Conservation (phyloP, 2,113 vertebrate genomes). For the Procavia capensis region DNA sequence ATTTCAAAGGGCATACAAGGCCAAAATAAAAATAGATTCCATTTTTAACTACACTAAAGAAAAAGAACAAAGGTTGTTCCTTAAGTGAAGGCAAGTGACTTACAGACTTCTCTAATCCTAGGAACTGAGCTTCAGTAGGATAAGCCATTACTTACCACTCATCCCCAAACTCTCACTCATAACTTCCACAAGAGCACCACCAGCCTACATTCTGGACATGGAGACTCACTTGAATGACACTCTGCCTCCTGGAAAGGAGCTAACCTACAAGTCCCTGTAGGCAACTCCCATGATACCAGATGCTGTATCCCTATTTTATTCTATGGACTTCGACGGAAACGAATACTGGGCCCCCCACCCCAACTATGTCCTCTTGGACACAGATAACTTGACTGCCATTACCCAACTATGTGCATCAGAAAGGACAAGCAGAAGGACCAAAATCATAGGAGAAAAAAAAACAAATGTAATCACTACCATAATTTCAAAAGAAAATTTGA, state of each 20-base stretch:
- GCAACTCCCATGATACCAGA: neutral
- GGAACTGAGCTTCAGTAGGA: neutral
- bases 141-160: neutral
- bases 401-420: neutral
- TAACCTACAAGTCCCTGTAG: neutral
- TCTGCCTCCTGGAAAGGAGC: conserved; percentile 37
- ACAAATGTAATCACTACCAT: neutral
- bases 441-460: neutral
- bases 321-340: conserved; percentile 16
- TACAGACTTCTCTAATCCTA: neutral
- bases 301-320: neutral
- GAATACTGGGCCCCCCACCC: neutral
- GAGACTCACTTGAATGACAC: conserved; percentile 17
- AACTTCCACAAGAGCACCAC: neutral
- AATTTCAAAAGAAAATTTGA: conserved; percentile 46
- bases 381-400: neutral
- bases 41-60: conserved; percentile 34
- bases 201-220: neutral
- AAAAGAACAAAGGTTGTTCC: conserved; percentile 31
- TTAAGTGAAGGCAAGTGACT: conserved; percentile 25
- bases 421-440: neutral
- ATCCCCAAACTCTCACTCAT: neutral
- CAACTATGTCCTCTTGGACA: neutral
- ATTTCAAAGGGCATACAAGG: conserved; percentile 22
- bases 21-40: conserved; percentile 53